Conservation (phyloP, 2,113 vertebrate species). For the Tonatia bakeri region DNA sequence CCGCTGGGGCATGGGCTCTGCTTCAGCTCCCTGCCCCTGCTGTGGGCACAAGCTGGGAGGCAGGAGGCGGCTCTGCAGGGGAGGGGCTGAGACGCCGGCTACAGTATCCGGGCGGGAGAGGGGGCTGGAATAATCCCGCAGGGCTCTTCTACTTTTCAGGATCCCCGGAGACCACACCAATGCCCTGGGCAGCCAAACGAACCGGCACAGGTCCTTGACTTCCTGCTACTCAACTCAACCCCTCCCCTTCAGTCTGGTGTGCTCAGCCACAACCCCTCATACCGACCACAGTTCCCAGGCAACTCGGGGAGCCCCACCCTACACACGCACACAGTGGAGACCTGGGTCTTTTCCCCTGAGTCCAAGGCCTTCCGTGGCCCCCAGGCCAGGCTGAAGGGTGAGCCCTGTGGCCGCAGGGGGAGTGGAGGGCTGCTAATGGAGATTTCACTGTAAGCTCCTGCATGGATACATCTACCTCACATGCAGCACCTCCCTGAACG, state of each 20-base stretch:
- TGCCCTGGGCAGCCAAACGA: not conserved
- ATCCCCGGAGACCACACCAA: not conserved
- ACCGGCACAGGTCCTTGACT: not conserved
- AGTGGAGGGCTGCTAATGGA: not conserved
- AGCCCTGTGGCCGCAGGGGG: accelerated
- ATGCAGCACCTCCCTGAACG: not conserved
- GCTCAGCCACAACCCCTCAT: not conserved
- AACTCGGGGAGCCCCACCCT: not conserved
- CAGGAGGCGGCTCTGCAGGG: not conserved
- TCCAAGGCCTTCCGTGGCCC: not conserved
- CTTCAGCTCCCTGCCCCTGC: not conserved
- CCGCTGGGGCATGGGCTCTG: not conserved
- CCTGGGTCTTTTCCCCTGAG: not conserved
- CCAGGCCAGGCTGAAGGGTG: not conserved
- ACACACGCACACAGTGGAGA: not conserved
- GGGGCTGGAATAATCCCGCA: accelerated
- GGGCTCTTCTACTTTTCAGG: not conserved
- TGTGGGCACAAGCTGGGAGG: not conserved
- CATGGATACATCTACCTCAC: not conserved
- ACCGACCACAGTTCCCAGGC: no score
- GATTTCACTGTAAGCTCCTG: not conserved
- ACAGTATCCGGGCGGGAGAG: not conserved
- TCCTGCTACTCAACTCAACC: not conserved
- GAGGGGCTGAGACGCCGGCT: no score
- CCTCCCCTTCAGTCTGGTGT: not conserved